A percentile compares a stretch with the other conserved stretches of the same genome.
Conservation (phyloP, 2,113 vertebrate species). For the Procavia capensis region DNA sequence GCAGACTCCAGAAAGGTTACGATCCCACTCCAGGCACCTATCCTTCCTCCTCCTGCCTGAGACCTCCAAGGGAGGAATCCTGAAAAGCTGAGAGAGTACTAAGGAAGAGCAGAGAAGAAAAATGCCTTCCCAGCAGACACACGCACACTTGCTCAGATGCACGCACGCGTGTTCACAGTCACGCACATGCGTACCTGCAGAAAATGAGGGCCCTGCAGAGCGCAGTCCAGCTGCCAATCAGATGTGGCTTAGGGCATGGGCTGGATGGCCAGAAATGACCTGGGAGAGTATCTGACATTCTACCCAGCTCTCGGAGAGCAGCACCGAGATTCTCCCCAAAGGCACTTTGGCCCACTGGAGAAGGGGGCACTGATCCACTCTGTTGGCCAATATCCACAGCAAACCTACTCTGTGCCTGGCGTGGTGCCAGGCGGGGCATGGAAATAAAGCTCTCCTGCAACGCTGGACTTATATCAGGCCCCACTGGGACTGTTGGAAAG, state of each 20-base stretch:
- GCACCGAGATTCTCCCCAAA: background rate
- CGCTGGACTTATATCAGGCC: background rate
- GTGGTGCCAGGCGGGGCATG: background rate
- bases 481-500: background rate
- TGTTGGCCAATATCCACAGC: background rate
- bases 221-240: background rate
- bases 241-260: background rate
- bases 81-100: background rate
- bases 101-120: background rate
- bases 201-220: background rate
- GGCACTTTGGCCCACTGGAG: background rate
- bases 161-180: rapidly evolving
- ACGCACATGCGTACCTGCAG: too few relatives aligned
- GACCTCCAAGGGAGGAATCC: background rate
- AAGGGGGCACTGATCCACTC: background rate
- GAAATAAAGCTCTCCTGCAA: background rate
- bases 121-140: background rate
- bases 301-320: background rate
- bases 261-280: background rate
- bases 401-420: background rate
- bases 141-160: rapidly evolving
- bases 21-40: background rate
- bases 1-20: background rate
- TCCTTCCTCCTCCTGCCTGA: background rate
- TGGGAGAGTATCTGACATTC: background rate